Evolutionary conservation across 2,888 invertebrate genomes (phyloP).

Genomic region (Ectemnius lituratus): DNA sequence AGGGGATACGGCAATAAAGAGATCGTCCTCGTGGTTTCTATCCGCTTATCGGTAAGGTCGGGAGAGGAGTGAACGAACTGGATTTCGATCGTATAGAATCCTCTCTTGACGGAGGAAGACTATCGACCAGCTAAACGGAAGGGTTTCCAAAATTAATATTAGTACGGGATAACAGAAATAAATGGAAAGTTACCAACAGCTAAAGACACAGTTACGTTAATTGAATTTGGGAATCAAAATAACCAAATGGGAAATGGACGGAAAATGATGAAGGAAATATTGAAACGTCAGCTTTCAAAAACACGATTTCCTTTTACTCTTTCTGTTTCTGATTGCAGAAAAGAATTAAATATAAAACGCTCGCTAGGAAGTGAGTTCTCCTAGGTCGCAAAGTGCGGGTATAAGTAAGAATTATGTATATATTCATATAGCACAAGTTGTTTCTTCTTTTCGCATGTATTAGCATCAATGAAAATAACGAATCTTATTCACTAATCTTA

Average conservation of each 20-base stretch:
- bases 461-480: slow-evolving; percentile 6
- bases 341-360: slow-evolving; percentile 39
- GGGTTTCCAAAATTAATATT: slow-evolving; percentile 30
- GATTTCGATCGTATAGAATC: slow-evolving; percentile 63
- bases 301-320: slow-evolving; percentile 17
- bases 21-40: slow-evolving; percentile 39
- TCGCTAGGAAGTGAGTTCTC: slow-evolving; percentile 35
- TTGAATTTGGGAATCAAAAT: background rate
- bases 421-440: background rate
- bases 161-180: background rate
- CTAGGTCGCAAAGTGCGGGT: slow-evolving; percentile 37
- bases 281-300: slow-evolving; percentile 5
- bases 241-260: no score
- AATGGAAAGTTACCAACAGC: slow-evolving; percentile 1
- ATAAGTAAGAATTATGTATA: slow-evolving; percentile 44
- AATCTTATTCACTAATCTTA: slow-evolving; percentile 72
- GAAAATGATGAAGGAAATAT: slow-evolving; percentile 18
- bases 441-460: no score
- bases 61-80: slow-evolving; percentile 60
- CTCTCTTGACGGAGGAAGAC: slow-evolving; percentile 61
- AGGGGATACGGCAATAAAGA: slow-evolving; percentile 33
- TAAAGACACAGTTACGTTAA: background rate
- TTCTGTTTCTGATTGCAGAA: slow-evolving; percentile 17
- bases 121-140: slow-evolving; percentile 64
- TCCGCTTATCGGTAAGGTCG: slow-evolving; percentile 57